These are phyloP conservation scores for Bovichtus variegatus DNA, from an alignment of 2,797 vertebrate genomes.

Conservation along the genomic window DNA sequence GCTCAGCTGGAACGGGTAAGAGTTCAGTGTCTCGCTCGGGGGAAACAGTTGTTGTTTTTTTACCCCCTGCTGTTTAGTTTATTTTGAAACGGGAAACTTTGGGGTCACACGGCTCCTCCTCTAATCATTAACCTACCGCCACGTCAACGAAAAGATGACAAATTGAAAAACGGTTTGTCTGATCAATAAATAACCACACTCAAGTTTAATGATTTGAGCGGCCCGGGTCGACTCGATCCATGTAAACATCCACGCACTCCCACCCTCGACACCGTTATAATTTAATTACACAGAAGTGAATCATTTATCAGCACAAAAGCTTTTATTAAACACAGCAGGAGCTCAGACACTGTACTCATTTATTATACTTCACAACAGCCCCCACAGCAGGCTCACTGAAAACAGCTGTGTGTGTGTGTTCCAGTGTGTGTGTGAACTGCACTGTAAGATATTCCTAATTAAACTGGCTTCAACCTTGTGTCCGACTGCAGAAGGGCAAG, in stretches of 20 bases:
- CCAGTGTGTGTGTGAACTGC: background rate
- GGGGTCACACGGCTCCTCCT: background rate
- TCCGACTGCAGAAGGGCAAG: conserved; percentile 41
- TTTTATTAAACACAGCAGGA: conserved; percentile 53
- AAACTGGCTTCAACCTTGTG: conserved; percentile 44
- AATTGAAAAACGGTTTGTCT: background rate
- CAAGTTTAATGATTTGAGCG: background rate
- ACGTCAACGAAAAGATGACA: background rate
- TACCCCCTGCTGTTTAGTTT: background rate
- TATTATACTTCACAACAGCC: conserved; percentile 16
- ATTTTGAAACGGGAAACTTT: conserved; percentile 1
- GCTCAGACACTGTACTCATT: conserved; percentile 31
- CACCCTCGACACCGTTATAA: conserved; percentile 9
- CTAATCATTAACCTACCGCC: background rate
- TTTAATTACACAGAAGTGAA: conserved; percentile 43
- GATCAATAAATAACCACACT: background rate
- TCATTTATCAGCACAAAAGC: conserved; percentile 49
- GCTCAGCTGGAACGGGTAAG: background rate
- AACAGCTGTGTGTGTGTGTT: conserved; percentile 4
- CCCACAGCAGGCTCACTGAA: conserved; percentile 10
- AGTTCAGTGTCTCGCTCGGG: background rate
- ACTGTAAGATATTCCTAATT: conserved; percentile 40
- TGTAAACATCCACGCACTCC: conserved; percentile 6
- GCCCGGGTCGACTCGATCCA: background rate
- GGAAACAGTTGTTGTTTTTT: conserved; percentile 16